Evolutionary conservation across 1,140 invertebrate genomes (phyloP).

Genomic region (Pseudobourletiella spinata): DNA sequence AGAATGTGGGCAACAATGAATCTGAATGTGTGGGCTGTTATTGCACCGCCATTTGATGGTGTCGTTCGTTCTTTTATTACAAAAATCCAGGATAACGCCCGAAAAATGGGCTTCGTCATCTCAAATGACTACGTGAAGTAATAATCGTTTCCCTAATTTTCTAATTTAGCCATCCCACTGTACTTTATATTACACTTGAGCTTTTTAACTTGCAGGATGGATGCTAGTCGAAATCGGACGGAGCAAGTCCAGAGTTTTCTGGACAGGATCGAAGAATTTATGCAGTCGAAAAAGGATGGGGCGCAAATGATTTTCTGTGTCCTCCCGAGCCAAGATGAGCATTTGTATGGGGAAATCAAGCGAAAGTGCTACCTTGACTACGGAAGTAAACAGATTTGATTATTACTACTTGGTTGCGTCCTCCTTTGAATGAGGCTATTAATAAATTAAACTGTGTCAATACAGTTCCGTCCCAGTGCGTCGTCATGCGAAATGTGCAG

Average conservation of each 20-base stretch:
- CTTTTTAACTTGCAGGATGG: too few relatives aligned
- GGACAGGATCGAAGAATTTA: background rate
- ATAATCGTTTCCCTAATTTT: too few relatives aligned
- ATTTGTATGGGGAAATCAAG: constrained; percentile 71
- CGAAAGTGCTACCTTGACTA: constrained; percentile 67
- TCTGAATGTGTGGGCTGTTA: constrained; percentile 26
- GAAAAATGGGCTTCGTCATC: constrained; percentile 41
- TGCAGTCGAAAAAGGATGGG: background rate
- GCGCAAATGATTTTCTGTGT: constrained; percentile 52
- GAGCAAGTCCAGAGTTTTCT: background rate
- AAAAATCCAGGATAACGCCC: background rate
- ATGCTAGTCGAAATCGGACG: background rate
- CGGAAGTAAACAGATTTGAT: constrained; percentile 7
- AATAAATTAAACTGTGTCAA: background rate
- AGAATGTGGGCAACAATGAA: background rate
- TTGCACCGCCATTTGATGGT: constrained; percentile 10
- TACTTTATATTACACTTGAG: too few relatives aligned
- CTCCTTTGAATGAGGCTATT: too few relatives aligned
- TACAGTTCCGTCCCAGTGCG: constrained; percentile 18
- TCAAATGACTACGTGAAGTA: background rate
- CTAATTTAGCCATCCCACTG: too few relatives aligned
- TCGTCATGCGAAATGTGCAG: background rate
- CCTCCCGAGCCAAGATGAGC: constrained; percentile 55
- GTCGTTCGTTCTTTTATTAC: constrained; percentile 4
- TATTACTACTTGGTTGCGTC: background rate